These are phyloP conservation scores for Thelaira solivaga DNA, from an alignment of 2,888 invertebrate species.

Conservation along the genomic window DNA sequence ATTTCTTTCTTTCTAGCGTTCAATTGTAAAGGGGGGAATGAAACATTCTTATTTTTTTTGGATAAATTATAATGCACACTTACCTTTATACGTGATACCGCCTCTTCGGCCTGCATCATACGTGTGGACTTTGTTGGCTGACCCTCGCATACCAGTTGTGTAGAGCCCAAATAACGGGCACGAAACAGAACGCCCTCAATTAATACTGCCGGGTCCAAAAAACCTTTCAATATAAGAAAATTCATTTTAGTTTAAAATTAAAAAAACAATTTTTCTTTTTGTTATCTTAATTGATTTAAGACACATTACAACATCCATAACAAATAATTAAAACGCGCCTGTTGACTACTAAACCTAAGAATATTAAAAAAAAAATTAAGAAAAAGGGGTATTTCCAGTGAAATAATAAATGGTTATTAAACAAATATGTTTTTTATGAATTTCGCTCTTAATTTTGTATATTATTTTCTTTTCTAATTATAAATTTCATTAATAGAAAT, in stretches of 20 bases:
- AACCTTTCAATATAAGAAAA: slow-evolving; percentile 75
- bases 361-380: too few relatives aligned
- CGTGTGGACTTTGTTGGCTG: slow-evolving; percentile 99
- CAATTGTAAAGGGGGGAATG: slow-evolving; percentile 13
- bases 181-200: slow-evolving; percentile 99
- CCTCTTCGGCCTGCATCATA: slow-evolving; percentile 99
- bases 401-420: too few relatives aligned
- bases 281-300: not conserved
- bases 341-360: too few relatives aligned
- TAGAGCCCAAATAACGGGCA: slow-evolving; percentile 97
- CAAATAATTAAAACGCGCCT: not conserved
- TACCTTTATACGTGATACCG: slow-evolving; percentile 99
- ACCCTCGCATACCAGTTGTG: slow-evolving; percentile 98
- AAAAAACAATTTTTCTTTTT: not conserved
- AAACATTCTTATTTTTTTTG: not conserved
- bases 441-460: too few relatives aligned
- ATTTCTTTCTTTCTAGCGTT: slow-evolving; percentile 41
- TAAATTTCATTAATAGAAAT: too few relatives aligned
- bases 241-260: not conserved
- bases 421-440: too few relatives aligned
- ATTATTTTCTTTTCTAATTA: too few relatives aligned
- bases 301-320: not conserved
- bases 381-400: too few relatives aligned
- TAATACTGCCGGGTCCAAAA: slow-evolving; percentile 86
- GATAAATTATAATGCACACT: slow-evolving; percentile 57